phyloP scores from a whole-genome alignment of 2,113 vertebrate genomes.

The Rhabdornis inornatus region DNA sequence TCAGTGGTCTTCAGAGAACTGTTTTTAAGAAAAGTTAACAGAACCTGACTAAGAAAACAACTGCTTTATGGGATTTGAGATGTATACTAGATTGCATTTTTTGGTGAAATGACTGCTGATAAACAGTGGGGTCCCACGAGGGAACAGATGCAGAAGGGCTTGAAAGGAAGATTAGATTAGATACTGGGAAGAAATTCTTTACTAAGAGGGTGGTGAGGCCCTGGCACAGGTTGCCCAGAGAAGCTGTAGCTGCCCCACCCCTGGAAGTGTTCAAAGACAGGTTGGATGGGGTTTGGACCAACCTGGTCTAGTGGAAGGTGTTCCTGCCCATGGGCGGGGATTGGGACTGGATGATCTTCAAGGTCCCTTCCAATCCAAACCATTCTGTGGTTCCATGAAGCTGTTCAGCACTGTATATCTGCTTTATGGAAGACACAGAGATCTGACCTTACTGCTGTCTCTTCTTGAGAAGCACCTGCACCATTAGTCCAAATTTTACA shows the following conservation, averaged over 20 bases:
- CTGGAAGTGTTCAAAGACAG: background rate
- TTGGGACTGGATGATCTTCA: background rate
- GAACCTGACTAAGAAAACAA: background rate
- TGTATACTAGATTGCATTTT: background rate
- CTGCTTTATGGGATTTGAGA: background rate
- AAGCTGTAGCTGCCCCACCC: background rate
- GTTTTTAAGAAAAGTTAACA: background rate
- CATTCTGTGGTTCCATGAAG: background rate
- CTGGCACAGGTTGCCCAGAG: background rate
- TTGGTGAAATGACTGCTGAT: background rate
- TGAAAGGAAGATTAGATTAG: background rate
- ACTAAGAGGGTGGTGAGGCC: no score
- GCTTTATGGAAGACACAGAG: accelerated
- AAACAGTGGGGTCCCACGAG: background rate
- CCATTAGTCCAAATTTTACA: background rate
- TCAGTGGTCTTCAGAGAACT: background rate
- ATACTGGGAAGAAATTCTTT: background rate
- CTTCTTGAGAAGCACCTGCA: background rate
- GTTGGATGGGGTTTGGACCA: background rate
- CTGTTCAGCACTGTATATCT: background rate
- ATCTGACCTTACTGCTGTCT: background rate
- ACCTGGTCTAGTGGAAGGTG: accelerated
- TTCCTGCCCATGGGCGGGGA: background rate
- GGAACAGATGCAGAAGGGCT: background rate
- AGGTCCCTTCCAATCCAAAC: background rate